Base-by-base conservation (phyloP, 2,888 invertebrate species). In the Masnerella sp. region DNA sequence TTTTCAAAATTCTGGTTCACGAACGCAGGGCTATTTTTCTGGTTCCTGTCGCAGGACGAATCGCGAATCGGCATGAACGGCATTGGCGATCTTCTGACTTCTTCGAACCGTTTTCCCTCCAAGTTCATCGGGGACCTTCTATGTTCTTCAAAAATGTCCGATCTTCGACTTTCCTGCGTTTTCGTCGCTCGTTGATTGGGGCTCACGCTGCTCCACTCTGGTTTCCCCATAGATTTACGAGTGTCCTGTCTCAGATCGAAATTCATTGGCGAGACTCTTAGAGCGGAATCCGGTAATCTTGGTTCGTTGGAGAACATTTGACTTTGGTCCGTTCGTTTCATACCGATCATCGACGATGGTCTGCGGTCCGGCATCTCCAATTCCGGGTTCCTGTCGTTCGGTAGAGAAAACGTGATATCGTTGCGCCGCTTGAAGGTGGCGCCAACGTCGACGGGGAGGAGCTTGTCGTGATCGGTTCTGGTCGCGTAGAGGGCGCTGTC, bases 121-220 rank as follows among this genome's bases (percentile, higher is more conserved):
- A 85, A 75, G 14, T 81, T 85, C 83, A 87, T 83, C 4, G 87
- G 86, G 0, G 86, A 87, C 12, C 85, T 74, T 56, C 86, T 80
- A 20, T 86, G 86, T 14, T 87, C 87, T 15, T 87, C 87, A 49
- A 87, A 86, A 64, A 86, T 86, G 79, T 87, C 87, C 3, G 86
- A 86, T 25, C 87, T 78, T 69, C 86, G 79, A 45, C 83, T 84
- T 70, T 87, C 87, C 75, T 83, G 83, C 2, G 84, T 70, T 9
- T 83, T 78, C 5, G 77, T 72, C 0, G 78, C 70, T 56, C 86
- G 81, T 56, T 85, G 86, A 83, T 85, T 85, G 17, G 86, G 85
- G 65, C 83, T 86, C 8, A 86, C 75, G 56, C 81, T 85, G 11
- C 83, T 82, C 80, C 82, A 81, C 75, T 85, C 85, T 5, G 83